Evolutionary conservation across 2,888 invertebrate genomes (phyloP), one percentile per base, ranked within the genome.

Genomic region (Monopis laevigella): DNA sequence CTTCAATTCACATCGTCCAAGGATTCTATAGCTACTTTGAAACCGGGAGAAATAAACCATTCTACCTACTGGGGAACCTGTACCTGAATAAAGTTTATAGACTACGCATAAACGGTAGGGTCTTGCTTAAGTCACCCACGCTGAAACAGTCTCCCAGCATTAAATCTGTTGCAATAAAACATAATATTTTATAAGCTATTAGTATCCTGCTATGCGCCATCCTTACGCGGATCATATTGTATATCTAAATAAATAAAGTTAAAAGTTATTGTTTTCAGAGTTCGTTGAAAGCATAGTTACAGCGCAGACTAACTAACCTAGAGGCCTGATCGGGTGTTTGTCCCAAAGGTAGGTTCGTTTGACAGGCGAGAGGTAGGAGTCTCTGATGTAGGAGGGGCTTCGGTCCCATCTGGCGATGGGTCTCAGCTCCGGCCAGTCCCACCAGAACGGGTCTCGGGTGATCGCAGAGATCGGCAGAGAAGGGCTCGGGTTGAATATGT

Each of bases 311-410:
- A 28, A 88, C 92, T 87, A 88, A 93, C 93, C 91, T 83, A 92
- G 88, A 66, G 92, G 92, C 82, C 93, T 89, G 75, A 90, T 86
- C 69, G 94, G 94, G 81, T 94, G 93, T 80, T 89, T 90, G 78
- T 89, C 88, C 94, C 94, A 94, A 63, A 94, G 85, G 84, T 90
- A 94, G 78, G 88, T 89, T 82, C 92, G 90, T 85, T 92, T 93
- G 71, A 94, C 86, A 47, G 94, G 94, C 64, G 93, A 93, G 74
- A 94, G 87, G 83, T 89, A 94, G 63, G 92, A 93, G 83, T 92
- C 90, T 55, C 94, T 85, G 66, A 93, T 84, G 82, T 88, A 89
- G 70, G 87, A 90, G 47, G 90, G 89, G 67, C 87, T 86, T 67
- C 82, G 86, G 69, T 87, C 86, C 84, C 85, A 86, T 58, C 86